phyloP scores from a whole-genome alignment of 2,113 vertebrate genomes.

The Aspiorhynchus laticeps region DNA sequence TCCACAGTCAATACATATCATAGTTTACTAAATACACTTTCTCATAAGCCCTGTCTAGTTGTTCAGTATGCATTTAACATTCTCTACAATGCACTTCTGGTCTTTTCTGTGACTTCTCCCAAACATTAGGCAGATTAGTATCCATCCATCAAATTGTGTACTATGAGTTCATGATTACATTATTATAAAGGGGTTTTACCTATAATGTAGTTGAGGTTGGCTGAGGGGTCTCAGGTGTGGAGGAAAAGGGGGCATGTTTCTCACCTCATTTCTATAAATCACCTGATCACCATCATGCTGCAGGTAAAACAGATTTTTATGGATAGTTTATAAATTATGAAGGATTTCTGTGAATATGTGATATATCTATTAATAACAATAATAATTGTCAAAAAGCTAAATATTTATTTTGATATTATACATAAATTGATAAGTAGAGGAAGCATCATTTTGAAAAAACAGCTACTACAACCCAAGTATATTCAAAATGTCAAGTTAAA shows the following conservation, averaged over 20 bases:
- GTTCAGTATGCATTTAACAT: background rate
- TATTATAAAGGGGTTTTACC: constrained; percentile 51
- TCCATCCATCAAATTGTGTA: background rate
- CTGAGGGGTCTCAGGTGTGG: constrained; percentile 44
- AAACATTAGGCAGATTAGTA: background rate
- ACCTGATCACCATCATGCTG: constrained; percentile 60
- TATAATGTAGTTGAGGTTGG: constrained; percentile 59
- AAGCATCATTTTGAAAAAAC: background rate
- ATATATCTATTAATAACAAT: background rate
- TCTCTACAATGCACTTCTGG: background rate
- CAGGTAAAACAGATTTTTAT: background rate
- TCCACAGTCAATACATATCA: background rate
- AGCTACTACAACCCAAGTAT: background rate
- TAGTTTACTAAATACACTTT: background rate
- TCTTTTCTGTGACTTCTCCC: background rate
- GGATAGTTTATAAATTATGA: background rate
- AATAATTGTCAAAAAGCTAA: background rate
- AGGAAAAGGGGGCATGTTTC: constrained; percentile 40
- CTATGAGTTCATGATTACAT: background rate
- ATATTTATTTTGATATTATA: background rate
- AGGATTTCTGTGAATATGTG: background rate
- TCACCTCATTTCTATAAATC: constrained; percentile 66
- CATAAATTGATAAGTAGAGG: background rate
- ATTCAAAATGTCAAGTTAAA: background rate
- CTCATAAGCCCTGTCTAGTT: background rate